Conservation (phyloP, 2,888 invertebrate species). For the Hyles lineata region DNA sequence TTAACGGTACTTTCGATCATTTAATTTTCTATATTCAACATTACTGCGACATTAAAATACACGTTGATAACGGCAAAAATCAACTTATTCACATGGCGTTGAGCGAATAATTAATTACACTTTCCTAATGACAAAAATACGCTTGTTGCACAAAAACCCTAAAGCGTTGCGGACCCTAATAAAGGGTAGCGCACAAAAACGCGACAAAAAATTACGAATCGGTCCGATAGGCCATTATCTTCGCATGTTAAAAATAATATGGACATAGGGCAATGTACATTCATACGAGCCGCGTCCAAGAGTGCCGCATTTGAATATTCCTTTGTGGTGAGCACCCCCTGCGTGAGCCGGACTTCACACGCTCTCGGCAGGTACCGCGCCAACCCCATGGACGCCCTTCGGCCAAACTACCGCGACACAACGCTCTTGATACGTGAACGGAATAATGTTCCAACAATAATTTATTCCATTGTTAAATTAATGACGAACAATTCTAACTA, state of each 20-base stretch:
- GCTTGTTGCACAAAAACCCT: constrained; percentile 78
- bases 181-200: constrained; percentile 75
- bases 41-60: constrained; percentile 24
- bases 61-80: constrained; percentile 21
- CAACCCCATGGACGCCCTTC: constrained; percentile 47
- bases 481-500: constrained; percentile 21
- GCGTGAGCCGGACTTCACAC: constrained; percentile 83
- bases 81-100: constrained; percentile 5
- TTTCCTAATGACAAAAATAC: constrained; percentile 47
- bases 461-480: constrained; percentile 18
- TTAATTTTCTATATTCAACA: constrained; percentile 20
- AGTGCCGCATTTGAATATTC: constrained; percentile 82
- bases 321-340: constrained; percentile 68
- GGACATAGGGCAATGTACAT: constrained; percentile 83
- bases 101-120: constrained; percentile 37
- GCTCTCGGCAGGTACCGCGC: constrained; percentile 66
- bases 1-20: constrained; percentile 21
- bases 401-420: constrained; percentile 45
- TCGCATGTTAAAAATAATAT: constrained; percentile 83
- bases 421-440: constrained; percentile 41
- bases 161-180: constrained; percentile 78
- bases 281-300: constrained; percentile 82
- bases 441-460: constrained; percentile 16
- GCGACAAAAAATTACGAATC: constrained; percentile 83
- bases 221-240: constrained; percentile 84